Evolutionary conservation across 2,797 vertebrate species (phyloP).

Genomic region (Naso thynnoides): DNA sequence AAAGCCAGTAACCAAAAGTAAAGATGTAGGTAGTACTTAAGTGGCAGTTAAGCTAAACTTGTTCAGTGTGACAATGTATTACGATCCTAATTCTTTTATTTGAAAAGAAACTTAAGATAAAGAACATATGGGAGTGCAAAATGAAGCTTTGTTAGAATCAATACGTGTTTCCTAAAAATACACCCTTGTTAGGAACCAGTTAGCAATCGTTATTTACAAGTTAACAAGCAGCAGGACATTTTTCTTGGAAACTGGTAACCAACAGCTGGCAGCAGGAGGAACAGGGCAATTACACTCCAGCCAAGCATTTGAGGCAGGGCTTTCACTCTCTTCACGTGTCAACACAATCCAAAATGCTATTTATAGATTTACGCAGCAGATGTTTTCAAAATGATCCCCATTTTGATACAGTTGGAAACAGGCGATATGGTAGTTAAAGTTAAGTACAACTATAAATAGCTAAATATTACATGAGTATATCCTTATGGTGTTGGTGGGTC

Average conservation of each 20-base stretch:
- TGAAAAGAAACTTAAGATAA: neutral
- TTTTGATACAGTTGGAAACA: neutral
- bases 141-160: neutral
- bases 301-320: neutral
- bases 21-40: neutral
- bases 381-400: neutral
- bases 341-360: neutral
- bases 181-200: neutral
- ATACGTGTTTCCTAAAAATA: neutral
- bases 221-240: constrained; percentile 24
- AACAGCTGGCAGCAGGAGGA: constrained; percentile 24
- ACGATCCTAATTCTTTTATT: neutral
- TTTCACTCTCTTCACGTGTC: neutral
- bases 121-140: accelerated
- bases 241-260: constrained; percentile 28
- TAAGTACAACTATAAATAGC: neutral
- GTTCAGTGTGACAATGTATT: neutral
- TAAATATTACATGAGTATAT: neutral
- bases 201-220: constrained; percentile 24
- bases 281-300: constrained; percentile 15
- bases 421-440: neutral
- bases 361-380: neutral
- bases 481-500: neutral
- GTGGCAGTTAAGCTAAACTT: neutral
- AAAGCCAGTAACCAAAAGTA: neutral